Conservation (phyloP, 2,888 invertebrate genomes). For the Heliconius sara region DNA sequence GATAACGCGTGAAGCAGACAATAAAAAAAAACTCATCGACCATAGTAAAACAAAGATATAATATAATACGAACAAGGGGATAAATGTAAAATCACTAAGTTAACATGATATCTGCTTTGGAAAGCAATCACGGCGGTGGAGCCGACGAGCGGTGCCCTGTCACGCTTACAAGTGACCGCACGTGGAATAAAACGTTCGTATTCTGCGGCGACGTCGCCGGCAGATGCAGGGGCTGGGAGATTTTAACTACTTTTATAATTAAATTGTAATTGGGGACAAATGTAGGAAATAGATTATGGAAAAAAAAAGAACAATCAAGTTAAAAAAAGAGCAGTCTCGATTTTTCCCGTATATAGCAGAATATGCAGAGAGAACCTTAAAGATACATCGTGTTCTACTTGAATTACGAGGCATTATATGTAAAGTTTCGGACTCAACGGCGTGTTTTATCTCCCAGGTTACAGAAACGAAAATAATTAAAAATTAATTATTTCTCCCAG, state of each 20-base stretch:
- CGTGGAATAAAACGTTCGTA: slow-evolving; percentile 65
- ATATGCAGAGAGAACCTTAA: neutral
- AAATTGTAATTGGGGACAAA: slow-evolving; percentile 36
- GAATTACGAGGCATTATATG: neutral
- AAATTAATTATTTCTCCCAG: neutral
- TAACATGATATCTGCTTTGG: slow-evolving; percentile 18
- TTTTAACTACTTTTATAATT: slow-evolving; percentile 57
- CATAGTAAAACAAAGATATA: too few species aligned
- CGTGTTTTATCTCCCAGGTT: neutral
- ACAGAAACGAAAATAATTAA: neutral
- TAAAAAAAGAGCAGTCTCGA: neutral
- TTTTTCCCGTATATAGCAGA: neutral
- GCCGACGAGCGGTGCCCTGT: slow-evolving; percentile 50
- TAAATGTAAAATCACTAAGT: neutral
- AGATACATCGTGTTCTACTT: too few species aligned
- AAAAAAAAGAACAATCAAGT: too few species aligned
- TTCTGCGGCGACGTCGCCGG: slow-evolving; percentile 54
- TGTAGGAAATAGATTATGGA: neutral
- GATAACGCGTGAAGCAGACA: too few species aligned
- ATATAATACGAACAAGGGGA: neutral
- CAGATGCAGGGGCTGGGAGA: slow-evolving; percentile 48
- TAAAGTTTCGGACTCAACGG: neutral
- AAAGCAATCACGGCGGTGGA: slow-evolving; percentile 7
- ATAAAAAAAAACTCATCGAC: neutral
- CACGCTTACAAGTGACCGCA: slow-evolving; percentile 60